A percentile compares a stretch with the other conserved stretches of the same genome.
phyloP scores from a whole-genome alignment of 2,888 invertebrate genomes.

The Temnothorax unifasciatus region DNA sequence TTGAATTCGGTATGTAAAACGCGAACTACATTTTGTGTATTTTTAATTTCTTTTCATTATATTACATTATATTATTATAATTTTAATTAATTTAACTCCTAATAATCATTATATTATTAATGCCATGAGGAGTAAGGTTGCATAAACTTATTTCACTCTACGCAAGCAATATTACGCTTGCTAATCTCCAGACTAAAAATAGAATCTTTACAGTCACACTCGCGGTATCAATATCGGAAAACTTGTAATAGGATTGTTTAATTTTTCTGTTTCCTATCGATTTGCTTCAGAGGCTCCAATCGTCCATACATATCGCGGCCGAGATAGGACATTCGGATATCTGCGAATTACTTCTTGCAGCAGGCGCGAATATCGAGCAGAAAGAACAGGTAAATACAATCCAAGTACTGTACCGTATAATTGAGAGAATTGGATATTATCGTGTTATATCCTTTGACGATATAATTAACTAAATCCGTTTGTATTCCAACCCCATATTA shows the following conservation, averaged over 20 bases:
- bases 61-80: too few species aligned
- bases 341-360: constrained; percentile 88
- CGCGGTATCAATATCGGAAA: neutral
- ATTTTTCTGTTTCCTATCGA: neutral
- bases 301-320: constrained; percentile 93
- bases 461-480: constrained; percentile 38
- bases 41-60: too few species aligned
- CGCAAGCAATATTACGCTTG: neutral
- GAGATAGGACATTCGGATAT: constrained; percentile 90
- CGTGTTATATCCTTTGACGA: constrained; percentile 20
- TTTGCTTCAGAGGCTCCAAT: constrained; percentile 89
- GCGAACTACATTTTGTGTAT: neutral
- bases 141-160: neutral
- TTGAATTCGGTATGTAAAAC: constrained; percentile 89
- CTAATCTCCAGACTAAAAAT: neutral
- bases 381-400: constrained; percentile 87
- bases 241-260: constrained; percentile 3
- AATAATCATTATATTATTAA: constrained; percentile 3
- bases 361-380: constrained; percentile 90
- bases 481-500: neutral
- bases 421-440: constrained; percentile 14
- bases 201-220: neutral
- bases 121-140: neutral
- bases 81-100: neutral
- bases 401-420: neutral